These are phyloP conservation scores for Scaptomyza polygonia DNA, from an alignment of 2,888 invertebrate genomes.

Conservation along the genomic window DNA sequence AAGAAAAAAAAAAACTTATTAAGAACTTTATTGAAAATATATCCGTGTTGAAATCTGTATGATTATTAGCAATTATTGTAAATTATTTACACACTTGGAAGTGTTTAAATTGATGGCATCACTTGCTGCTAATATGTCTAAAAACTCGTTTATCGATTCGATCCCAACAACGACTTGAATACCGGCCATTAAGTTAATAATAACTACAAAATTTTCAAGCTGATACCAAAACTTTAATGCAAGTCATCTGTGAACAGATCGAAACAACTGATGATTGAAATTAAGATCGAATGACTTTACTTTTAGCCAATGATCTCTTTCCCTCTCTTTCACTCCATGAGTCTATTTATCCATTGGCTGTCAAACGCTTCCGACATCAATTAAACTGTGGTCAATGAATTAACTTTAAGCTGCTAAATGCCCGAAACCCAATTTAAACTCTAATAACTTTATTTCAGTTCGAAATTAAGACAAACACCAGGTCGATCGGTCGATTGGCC, in stretches of 20 bases:
- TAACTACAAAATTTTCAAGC: constrained; percentile 56
- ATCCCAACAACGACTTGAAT: constrained; percentile 44
- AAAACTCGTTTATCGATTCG: constrained; percentile 47
- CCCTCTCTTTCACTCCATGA: neutral
- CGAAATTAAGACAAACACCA: constrained; percentile 15
- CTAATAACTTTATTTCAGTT: constrained; percentile 69
- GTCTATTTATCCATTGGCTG: constrained; percentile 49
- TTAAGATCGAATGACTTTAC: constrained; percentile 35
- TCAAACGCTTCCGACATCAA: constrained; percentile 34
- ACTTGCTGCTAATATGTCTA: constrained; percentile 26
- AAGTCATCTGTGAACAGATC: constrained; percentile 30
- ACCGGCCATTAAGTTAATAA: constrained; percentile 41
- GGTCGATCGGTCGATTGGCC: constrained; percentile 1
- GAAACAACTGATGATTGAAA: constrained; percentile 20
- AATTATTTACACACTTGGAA: constrained; percentile 42
- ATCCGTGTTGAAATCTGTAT: constrained; percentile 17
- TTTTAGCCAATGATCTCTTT: constrained; percentile 37
- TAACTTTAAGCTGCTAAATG: constrained; percentile 34
- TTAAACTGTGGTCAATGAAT: constrained; percentile 46
- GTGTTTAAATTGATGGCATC: constrained; percentile 10
- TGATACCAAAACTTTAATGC: constrained; percentile 33
- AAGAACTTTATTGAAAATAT: constrained; percentile 2
- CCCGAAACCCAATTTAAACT: constrained; percentile 54
- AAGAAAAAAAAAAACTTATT: neutral
- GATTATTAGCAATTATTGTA: constrained; percentile 38